A percentile compares a stretch with the other conserved stretches of the same genome.
Conservation (phyloP, 2,113 vertebrate genomes). For the Callospermophilus lateralis region DNA sequence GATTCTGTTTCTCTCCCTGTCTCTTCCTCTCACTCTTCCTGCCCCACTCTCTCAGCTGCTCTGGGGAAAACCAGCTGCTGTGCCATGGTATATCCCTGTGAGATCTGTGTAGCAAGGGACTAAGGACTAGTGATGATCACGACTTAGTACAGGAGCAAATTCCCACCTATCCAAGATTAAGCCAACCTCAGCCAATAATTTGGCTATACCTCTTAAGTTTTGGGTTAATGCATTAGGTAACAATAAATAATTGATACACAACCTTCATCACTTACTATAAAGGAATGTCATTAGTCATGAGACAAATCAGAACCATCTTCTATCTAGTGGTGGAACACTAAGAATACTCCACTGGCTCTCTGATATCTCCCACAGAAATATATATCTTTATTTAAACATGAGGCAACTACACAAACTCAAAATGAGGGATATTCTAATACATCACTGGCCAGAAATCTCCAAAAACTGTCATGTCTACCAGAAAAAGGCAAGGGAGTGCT, state of each 20-base stretch:
- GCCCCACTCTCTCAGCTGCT: no score
- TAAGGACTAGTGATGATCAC: no score
- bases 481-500: background rate
- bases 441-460: background rate
- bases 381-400: background rate
- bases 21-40: background rate
- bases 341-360: fast-evolving
- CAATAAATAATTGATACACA: background rate
- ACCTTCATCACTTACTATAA: background rate
- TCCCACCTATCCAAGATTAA: background rate
- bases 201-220: background rate
- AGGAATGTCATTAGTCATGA: background rate
- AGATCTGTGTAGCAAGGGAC: background rate
- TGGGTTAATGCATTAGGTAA: background rate
- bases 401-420: background rate
- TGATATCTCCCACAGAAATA: background rate
- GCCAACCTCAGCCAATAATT: background rate
- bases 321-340: background rate
- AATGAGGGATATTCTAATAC: background rate
- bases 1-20: background rate
- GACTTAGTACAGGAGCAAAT: background rate
- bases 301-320: background rate
- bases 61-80: no score
- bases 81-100: no score
- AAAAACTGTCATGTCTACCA: background rate